Evolutionary conservation across 1,140 invertebrate genomes (phyloP).

Genomic region (Piezodorus guildinii): DNA sequence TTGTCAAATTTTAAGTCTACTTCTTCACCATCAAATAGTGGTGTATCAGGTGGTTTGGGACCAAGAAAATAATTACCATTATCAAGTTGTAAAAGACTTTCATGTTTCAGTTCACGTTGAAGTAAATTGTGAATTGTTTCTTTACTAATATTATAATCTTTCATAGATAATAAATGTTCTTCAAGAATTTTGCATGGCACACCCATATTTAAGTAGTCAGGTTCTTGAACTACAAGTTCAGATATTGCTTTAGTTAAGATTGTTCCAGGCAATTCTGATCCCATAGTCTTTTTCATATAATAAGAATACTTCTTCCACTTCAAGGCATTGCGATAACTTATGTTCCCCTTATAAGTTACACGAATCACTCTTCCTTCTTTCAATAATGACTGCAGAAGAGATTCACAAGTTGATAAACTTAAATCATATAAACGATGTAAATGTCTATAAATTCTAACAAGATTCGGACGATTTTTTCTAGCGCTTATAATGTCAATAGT

Average conservation of each 20-base stretch:
- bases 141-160: conserved; percentile 5
- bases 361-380: background rate
- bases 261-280: background rate
- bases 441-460: conserved; percentile 6
- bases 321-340: conserved; percentile 4
- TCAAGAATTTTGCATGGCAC: conserved; percentile 4
- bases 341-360: conserved; percentile 3
- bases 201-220: conserved; percentile 1
- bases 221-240: conserved; percentile 6
- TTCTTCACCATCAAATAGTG: no score
- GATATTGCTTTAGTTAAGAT: background rate
- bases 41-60: background rate
- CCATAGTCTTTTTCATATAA: conserved; percentile 9
- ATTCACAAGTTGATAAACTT: background rate
- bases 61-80: conserved; percentile 5
- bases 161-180: conserved; percentile 1
- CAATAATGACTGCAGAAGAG: background rate
- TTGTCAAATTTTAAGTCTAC: no score
- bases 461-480: conserved; percentile 8
- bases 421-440: conserved; percentile 4
- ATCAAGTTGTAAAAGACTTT: background rate
- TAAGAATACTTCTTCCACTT: conserved; percentile 6
- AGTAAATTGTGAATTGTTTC: conserved; percentile 5
- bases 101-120: background rate
- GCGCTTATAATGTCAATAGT: conserved; percentile 9